Conservation (phyloP, 2,888 invertebrate species). For the Macrosiphum euphorbiae region DNA sequence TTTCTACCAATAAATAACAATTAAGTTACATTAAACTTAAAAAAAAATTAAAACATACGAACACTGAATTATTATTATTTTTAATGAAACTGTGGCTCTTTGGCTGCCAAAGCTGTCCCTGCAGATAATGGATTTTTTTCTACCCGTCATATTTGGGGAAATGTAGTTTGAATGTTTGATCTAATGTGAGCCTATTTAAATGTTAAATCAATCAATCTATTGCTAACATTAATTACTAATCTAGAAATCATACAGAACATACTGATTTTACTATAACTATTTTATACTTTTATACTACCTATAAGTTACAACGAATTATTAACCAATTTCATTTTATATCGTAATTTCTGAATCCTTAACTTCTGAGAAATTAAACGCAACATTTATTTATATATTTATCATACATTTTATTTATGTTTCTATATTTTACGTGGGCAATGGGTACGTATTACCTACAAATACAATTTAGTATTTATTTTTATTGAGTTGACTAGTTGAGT, state of each 20-base stretch:
- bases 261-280: neutral
- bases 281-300: neutral
- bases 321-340: neutral
- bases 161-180: neutral
- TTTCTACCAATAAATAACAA: constrained; percentile 56
- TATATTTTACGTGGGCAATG: neutral
- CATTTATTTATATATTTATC: neutral
- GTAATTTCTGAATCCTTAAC: neutral
- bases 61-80: constrained; percentile 48
- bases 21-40: constrained; percentile 25
- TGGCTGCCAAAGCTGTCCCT: neutral
- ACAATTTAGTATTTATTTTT: neutral
- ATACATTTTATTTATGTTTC: neutral
- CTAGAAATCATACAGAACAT: neutral
- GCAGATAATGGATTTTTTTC: constrained; percentile 13
- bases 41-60: neutral
- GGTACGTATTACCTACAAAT: neutral
- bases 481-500: too few species aligned
- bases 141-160: neutral
- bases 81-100: neutral
- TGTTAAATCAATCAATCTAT: neutral
- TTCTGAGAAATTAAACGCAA: neutral
- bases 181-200: neutral
- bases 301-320: neutral
- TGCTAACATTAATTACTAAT: neutral